These are phyloP conservation scores for Ptychoptera albimana DNA, from an alignment of 2,888 invertebrate species.

Conservation along the genomic window DNA sequence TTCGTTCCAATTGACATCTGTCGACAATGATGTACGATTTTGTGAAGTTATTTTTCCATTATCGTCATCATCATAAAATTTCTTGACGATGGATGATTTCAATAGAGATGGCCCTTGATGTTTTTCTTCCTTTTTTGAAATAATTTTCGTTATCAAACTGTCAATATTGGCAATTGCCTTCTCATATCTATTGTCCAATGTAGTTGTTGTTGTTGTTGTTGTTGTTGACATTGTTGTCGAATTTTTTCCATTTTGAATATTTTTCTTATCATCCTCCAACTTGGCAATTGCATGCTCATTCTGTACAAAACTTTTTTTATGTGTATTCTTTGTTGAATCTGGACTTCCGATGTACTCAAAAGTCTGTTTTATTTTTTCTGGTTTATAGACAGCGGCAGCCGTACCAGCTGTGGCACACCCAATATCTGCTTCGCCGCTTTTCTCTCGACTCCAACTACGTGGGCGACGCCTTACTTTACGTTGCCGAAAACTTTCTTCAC, in stretches of 20 bases:
- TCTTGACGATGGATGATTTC: too few species aligned
- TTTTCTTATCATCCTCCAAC: too few species aligned
- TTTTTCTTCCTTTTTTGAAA: background rate
- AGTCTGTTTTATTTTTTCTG: background rate
- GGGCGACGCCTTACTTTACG: constrained; percentile 22
- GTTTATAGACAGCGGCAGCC: too few species aligned
- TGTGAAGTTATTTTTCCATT: too few species aligned
- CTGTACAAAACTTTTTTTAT: too few species aligned
- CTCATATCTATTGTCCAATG: background rate
- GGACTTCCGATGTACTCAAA: background rate
- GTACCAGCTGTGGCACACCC: too few species aligned
- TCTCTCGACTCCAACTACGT: constrained; percentile 4
- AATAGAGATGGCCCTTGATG: background rate
- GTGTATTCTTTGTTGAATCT: background rate
- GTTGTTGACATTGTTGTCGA: background rate
- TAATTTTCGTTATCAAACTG: background rate
- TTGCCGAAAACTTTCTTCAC: constrained; percentile 31
- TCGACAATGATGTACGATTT: too few species aligned
- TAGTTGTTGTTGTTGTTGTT: background rate
- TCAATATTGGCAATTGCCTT: background rate
- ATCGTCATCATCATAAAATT: too few species aligned
- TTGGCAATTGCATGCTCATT: too few species aligned
- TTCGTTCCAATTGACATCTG: too few species aligned
- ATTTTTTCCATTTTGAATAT: background rate
- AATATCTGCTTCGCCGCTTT: background rate